Conservation (phyloP, 2,888 invertebrate genomes). For the Rhamphomyia laevipes region DNA sequence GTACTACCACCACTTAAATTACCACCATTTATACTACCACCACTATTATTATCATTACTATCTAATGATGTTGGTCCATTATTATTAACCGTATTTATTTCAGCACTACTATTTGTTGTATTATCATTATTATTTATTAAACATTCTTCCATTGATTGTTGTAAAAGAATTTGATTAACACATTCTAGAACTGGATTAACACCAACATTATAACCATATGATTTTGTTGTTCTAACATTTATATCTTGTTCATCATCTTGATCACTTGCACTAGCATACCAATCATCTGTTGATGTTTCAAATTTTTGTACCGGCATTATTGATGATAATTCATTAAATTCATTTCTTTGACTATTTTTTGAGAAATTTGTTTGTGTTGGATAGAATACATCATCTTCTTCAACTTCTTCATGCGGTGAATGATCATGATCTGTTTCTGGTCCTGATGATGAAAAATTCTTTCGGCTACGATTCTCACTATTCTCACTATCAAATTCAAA, state of each 20-base stretch:
- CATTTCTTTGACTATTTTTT: slow-evolving; percentile 21
- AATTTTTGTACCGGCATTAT: slow-evolving; percentile 34
- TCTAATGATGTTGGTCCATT: slow-evolving; percentile 15
- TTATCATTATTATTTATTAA: slow-evolving; percentile 16
- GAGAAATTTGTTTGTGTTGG: background rate
- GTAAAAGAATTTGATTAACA: slow-evolving; percentile 68
- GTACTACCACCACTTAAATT: slow-evolving; percentile 38
- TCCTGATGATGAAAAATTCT: background rate
- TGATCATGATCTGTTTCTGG: background rate
- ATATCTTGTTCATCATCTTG: slow-evolving; percentile 46
- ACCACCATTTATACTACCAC: slow-evolving; percentile 22
- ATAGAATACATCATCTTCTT: slow-evolving; percentile 18
- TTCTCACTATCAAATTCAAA: slow-evolving; percentile 25
- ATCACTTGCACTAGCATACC: slow-evolving; percentile 71
- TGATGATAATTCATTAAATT: slow-evolving; percentile 32
- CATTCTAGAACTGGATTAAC: slow-evolving; percentile 79
- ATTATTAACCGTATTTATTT: background rate
- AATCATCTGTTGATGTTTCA: slow-evolving; percentile 47
- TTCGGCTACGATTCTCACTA: slow-evolving; percentile 14
- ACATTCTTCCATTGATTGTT: slow-evolving; percentile 52
- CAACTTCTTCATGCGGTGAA: slow-evolving; percentile 26
- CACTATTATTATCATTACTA: slow-evolving; percentile 14
- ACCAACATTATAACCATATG: slow-evolving; percentile 41
- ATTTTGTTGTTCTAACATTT: slow-evolving; percentile 21
- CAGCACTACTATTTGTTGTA: slow-evolving; percentile 3